phyloP scores from a whole-genome alignment of 1,140 invertebrate genomes.

The Heliothis subflexa region DNA sequence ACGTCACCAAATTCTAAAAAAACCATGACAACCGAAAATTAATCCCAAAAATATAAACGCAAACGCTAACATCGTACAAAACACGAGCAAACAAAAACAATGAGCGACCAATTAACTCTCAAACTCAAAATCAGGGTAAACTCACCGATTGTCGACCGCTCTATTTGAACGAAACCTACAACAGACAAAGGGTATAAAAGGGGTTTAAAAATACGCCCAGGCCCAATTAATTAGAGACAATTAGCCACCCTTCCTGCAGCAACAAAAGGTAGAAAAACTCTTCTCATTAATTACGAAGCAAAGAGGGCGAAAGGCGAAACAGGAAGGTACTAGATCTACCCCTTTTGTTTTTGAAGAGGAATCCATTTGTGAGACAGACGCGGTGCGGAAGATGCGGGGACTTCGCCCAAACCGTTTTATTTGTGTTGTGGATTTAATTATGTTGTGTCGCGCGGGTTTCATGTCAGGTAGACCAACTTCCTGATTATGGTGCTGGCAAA shows the following conservation, averaged over 20 bases:
- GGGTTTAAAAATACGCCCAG: conserved; percentile 66
- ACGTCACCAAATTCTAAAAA: not conserved
- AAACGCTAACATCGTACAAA: conserved; percentile 40
- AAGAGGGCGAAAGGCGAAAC: conserved; percentile 54
- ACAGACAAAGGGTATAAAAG: conserved; percentile 63
- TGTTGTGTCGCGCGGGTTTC: not conserved
- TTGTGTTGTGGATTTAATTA: conserved; percentile 19
- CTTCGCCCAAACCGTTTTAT: not conserved
- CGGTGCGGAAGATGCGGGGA: conserved; percentile 28
- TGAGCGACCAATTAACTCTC: conserved; percentile 65
- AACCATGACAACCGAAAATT: not conserved
- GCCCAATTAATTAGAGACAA: conserved; percentile 81
- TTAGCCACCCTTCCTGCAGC: conserved; percentile 74
- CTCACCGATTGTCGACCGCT: conserved; percentile 49
- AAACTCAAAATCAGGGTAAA: conserved; percentile 63
- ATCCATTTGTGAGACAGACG: conserved; percentile 55
- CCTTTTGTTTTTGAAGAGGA: conserved; percentile 71
- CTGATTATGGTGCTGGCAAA: no score
- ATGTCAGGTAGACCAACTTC: no score
- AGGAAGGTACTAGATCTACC: conserved; percentile 61
- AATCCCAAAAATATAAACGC: conserved; percentile 5
- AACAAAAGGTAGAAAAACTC: conserved; percentile 83
- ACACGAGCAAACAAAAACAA: conserved; percentile 56
- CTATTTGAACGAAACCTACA: conserved; percentile 44
- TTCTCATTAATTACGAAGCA: conserved; percentile 74